A percentile compares a stretch with the other conserved stretches of the same genome.
Evolutionary conservation across 1,140 invertebrate species (phyloP).

Genomic region (Tetragonula clypearis): DNA sequence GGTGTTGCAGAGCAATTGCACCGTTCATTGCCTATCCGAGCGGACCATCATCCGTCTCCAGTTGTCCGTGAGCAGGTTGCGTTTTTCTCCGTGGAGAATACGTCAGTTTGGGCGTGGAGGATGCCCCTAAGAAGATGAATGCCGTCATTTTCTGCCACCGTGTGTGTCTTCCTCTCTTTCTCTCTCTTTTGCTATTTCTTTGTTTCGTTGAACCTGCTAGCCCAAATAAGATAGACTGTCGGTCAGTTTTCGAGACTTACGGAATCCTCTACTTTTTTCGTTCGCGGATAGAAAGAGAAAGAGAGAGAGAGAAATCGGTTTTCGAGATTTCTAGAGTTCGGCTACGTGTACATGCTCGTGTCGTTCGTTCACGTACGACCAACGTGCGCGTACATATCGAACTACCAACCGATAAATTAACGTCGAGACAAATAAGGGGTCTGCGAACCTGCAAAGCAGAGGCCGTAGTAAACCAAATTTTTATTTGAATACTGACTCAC

Average conservation of each 20-base stretch:
- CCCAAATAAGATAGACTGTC: background rate
- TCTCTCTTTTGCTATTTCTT: background rate
- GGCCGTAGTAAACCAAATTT: background rate
- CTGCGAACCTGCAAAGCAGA: no score
- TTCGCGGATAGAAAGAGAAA: background rate
- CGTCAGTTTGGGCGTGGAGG: constrained; percentile 55
- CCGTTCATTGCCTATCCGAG: constrained; percentile 40
- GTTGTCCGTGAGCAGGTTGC: constrained; percentile 42
- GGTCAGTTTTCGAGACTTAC: background rate
- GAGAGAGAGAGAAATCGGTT: constrained; percentile 4
- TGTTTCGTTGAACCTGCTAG: background rate
- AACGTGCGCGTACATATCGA: background rate
- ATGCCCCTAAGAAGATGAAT: constrained; percentile 58
- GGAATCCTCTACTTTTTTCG: background rate
- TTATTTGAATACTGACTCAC: constrained; percentile 21
- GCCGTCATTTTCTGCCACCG: constrained; percentile 43
- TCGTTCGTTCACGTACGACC: background rate
- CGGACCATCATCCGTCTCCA: constrained; percentile 41
- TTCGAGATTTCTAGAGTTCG: background rate
- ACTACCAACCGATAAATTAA: background rate
- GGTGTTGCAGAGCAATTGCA: constrained; percentile 25
- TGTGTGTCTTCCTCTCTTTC: background rate
- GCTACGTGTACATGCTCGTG: background rate
- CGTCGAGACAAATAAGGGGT: background rate
- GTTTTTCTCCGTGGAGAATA: constrained; percentile 58